Evolutionary conservation across 2,888 invertebrate species (phyloP).

Genomic region (Ichneumon xanthorius): DNA sequence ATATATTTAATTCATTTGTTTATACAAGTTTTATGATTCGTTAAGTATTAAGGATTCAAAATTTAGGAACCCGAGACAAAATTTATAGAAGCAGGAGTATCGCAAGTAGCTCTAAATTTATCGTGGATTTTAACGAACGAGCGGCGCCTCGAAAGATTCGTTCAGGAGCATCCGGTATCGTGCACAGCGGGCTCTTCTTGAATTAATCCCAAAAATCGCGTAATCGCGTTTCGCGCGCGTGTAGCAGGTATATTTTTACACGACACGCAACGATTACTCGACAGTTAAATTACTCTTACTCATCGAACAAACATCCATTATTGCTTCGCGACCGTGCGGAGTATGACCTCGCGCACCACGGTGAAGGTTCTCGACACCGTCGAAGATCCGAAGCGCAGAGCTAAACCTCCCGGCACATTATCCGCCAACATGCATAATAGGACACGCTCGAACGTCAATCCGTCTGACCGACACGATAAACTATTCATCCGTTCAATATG

Average conservation of each 20-base stretch:
- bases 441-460: constrained; percentile 3
- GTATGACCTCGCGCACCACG: constrained; percentile 57
- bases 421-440: constrained; percentile 1
- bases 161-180: neutral
- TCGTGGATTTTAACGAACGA: neutral
- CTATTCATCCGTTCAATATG: constrained; percentile 12
- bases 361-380: constrained; percentile 61
- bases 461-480: constrained; percentile 4
- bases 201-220: neutral
- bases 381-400: constrained; percentile 5
- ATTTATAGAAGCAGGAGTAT: neutral
- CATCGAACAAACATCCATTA: constrained; percentile 44
- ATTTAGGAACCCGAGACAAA: neutral
- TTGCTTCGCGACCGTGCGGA: neutral
- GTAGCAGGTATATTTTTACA: constrained; percentile 1
- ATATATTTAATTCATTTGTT: neutral
- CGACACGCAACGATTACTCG: constrained; percentile 29
- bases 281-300: constrained; percentile 40
- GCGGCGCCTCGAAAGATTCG: neutral
- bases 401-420: neutral
- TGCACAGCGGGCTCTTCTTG: neutral
- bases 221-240: constrained; percentile 1
- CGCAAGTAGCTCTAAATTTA: neutral
- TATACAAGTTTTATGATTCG: neutral
- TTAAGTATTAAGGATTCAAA: neutral